These are phyloP conservation scores for Mesoclemmys tuberculata DNA, from an alignment of 2,113 vertebrate species.

Conservation along the genomic window DNA sequence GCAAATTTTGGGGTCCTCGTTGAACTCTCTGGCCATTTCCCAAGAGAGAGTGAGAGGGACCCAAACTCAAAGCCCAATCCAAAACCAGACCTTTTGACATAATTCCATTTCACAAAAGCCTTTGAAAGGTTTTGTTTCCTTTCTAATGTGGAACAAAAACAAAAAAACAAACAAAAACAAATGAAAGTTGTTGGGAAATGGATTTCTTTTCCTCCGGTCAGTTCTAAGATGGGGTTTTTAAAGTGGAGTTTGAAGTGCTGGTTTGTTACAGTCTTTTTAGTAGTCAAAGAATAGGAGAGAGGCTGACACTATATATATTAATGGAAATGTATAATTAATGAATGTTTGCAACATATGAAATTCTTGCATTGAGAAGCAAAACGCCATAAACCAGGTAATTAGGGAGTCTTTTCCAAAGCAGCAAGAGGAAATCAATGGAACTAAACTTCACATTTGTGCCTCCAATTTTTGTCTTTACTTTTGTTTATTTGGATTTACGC, in stretches of 20 bases:
- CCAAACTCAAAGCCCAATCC: not conserved
- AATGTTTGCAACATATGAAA: not conserved
- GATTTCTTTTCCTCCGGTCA: not conserved
- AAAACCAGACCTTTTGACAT: not conserved
- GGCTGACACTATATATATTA: no score
- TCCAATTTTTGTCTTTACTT: not conserved
- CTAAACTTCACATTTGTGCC: not conserved
- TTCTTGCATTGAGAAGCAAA: fast-evolving
- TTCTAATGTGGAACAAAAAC: not conserved
- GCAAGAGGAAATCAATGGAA: not conserved
- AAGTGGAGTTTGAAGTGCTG: not conserved
- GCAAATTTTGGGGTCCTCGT: not conserved
- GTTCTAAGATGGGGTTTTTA: not conserved
- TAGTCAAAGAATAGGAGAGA: not conserved
- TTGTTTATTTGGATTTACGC: not conserved
- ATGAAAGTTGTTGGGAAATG: not conserved
- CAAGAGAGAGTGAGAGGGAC: not conserved
- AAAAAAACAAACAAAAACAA: not conserved
- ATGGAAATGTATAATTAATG: not conserved
- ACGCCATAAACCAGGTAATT: not conserved
- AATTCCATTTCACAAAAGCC: fast-evolving
- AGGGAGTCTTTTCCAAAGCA: not conserved
- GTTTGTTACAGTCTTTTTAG: not conserved
- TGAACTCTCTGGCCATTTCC: not conserved
- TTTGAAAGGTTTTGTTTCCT: not conserved